phyloP scores from a whole-genome alignment of 2,888 invertebrate genomes.

The Pyralis farinalis region DNA sequence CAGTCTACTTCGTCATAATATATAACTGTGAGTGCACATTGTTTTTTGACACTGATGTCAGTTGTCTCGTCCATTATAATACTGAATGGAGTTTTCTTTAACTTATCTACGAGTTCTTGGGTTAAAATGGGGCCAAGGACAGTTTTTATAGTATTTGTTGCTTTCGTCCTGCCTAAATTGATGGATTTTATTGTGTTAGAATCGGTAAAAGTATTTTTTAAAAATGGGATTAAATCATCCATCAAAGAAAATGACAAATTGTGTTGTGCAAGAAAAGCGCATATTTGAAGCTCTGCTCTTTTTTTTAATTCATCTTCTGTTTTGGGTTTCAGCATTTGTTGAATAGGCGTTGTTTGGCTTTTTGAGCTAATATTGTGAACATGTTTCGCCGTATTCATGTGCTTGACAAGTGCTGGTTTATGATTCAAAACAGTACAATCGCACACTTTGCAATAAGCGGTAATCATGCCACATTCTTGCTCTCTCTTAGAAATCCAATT shows the following conservation, averaged over 20 bases:
- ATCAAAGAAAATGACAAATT: conserved; percentile 15
- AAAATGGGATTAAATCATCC: conserved; percentile 19
- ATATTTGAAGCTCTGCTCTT: conserved; percentile 20
- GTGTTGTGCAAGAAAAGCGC: conserved; percentile 18
- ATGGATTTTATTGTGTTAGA: conserved; percentile 15
- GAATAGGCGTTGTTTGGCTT: conserved; percentile 11
- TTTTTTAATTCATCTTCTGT: conserved; percentile 16
- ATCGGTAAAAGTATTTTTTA: conserved; percentile 12
- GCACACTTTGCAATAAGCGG: conserved; percentile 15
- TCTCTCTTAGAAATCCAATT: conserved; percentile 19
- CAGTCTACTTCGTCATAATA: conserved; percentile 10
- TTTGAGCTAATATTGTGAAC: conserved; percentile 11
- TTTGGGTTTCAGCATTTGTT: conserved; percentile 15
- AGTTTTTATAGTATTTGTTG: conserved; percentile 14
- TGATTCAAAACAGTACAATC: conserved; percentile 14
- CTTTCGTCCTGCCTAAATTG: conserved; percentile 19
- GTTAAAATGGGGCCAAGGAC: conserved; percentile 18
- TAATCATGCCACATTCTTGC: conserved; percentile 14
- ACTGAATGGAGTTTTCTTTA: conserved; percentile 13
- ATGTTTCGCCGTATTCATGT: conserved; percentile 13
- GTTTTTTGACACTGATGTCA: conserved; percentile 17
- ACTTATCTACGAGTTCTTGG: conserved; percentile 13
- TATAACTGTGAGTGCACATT: conserved; percentile 21
- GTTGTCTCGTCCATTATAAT: conserved; percentile 22
- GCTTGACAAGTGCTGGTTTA: conserved; percentile 17